Percentiles rank a stretch among this genome's conserved stretches.
phyloP scores from a whole-genome alignment of 2,797 vertebrate genomes.

The Yasuhikotakia modesta region DNA sequence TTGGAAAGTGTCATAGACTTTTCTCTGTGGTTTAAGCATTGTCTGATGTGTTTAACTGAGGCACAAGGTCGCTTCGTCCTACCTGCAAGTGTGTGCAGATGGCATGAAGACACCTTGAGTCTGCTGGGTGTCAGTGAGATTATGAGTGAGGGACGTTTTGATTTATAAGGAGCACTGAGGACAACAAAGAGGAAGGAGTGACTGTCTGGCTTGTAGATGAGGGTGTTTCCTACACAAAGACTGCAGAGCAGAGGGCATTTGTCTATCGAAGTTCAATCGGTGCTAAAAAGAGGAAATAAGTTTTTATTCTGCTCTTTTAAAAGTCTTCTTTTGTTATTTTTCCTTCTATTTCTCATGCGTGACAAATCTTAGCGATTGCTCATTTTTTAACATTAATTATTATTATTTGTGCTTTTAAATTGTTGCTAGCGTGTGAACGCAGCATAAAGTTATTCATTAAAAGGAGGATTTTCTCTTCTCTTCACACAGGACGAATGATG shows the following conservation, averaged over 20 bases:
- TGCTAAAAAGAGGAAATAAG: slow-evolving; percentile 41
- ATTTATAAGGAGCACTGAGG: slow-evolving; percentile 69
- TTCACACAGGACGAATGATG: slow-evolving; percentile 29
- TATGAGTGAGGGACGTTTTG: slow-evolving; percentile 63
- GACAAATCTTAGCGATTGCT: neutral
- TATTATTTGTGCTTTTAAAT: neutral
- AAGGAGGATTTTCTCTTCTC: slow-evolving; percentile 35
- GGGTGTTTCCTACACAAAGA: slow-evolving; percentile 75
- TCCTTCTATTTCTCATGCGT: slow-evolving; percentile 8
- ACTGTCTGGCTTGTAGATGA: slow-evolving; percentile 64
- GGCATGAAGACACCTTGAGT: slow-evolving; percentile 42
- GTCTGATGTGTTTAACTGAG: slow-evolving; percentile 8
- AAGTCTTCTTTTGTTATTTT: slow-evolving; percentile 3
- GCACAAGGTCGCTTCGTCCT: slow-evolving; percentile 27
- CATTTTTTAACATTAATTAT: neutral
- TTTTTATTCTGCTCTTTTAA: slow-evolving; percentile 5
- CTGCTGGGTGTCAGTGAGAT: slow-evolving; percentile 41
- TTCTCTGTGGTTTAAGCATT: slow-evolving; percentile 13
- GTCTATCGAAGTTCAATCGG: slow-evolving; percentile 16
- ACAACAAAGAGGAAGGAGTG: slow-evolving; percentile 73
- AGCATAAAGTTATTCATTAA: neutral
- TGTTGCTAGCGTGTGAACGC: neutral
- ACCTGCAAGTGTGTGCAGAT: neutral
- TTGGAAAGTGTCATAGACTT: neutral
- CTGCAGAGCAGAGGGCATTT: slow-evolving; percentile 65